Evolutionary conservation across 64 coral and sea anemone genomes (phyloP).

Genomic region (Astreopora myriophthalma): DNA sequence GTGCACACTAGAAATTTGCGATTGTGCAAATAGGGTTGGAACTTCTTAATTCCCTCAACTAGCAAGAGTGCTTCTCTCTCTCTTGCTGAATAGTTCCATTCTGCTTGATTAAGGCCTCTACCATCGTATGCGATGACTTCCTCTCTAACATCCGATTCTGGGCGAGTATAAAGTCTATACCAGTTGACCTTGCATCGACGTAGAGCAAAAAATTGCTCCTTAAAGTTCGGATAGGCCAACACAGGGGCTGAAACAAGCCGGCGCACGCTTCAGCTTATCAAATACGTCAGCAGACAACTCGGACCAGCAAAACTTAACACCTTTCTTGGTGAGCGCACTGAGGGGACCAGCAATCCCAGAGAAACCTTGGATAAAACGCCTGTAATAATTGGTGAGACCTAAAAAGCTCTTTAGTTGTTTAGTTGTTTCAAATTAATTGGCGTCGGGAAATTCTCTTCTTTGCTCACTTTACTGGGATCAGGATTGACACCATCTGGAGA

Average conservation of each 20-base stretch:
- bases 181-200: too few relatives aligned
- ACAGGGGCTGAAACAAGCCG: too few relatives aligned
- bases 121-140: neutral
- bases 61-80: slow-evolving; percentile 11
- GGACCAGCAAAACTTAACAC: slow-evolving; percentile 3
- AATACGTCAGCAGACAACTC: neutral
- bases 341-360: neutral
- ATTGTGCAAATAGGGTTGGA: neutral
- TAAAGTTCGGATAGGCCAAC: too few relatives aligned
- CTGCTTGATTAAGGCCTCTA: neutral
- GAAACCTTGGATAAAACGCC: slow-evolving; percentile 9
- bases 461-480: neutral
- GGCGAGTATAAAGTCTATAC: too few relatives aligned
- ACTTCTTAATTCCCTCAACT: neutral
- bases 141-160: too few relatives aligned
- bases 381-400: slow-evolving; percentile 15
- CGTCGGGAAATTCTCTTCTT: neutral
- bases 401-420: neutral
- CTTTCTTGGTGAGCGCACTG: neutral
- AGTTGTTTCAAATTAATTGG: neutral
- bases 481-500: neutral
- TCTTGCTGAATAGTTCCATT: slow-evolving; percentile 22
- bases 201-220: too few relatives aligned
- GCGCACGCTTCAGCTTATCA: neutral
- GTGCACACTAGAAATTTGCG: slow-evolving; percentile 3